Percentiles rank a stretch among this genome's conserved stretches.
These are phyloP conservation scores for Lycophotia porphyrea DNA, from an alignment of 2,888 invertebrate genomes.

Conservation along the genomic window DNA sequence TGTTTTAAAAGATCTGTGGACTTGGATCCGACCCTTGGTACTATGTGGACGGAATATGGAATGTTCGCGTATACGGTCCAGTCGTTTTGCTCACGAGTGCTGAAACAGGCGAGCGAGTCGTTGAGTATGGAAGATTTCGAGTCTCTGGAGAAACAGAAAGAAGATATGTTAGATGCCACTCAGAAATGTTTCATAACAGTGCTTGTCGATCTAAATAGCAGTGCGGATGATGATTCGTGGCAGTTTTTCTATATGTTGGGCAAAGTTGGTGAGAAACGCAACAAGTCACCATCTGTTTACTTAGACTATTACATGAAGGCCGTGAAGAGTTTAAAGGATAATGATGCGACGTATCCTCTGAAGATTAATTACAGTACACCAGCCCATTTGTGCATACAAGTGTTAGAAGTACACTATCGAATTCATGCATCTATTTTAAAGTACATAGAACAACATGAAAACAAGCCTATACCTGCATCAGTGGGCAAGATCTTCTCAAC, in stretches of 20 bases:
- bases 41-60: conserved; percentile 97
- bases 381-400: conserved; percentile 95
- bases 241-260: conserved; percentile 98
- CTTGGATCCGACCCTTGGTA: conserved; percentile 93
- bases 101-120: conserved; percentile 95
- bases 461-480: conserved; percentile 91
- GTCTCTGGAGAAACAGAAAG: conserved; percentile 93
- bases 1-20: conserved; percentile 95
- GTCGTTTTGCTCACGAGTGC: conserved; percentile 96
- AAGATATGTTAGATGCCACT: conserved; percentile 94
- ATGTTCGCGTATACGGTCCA: conserved; percentile 97
- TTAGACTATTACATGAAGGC: conserved; percentile 95
- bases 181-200: conserved; percentile 94
- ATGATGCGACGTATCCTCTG: conserved; percentile 95
- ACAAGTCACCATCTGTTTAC: conserved; percentile 93
- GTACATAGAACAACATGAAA: conserved; percentile 94
- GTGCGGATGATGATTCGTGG: conserved; percentile 95
- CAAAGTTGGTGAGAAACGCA: conserved; percentile 97
- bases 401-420: conserved; percentile 95
- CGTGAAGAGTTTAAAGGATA: conserved; percentile 93
- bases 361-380: conserved; percentile 96
- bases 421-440: conserved; percentile 97
- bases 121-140: conserved; percentile 94
- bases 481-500: conserved; percentile 91
- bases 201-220: conserved; percentile 90